phyloP scores from a whole-genome alignment of 2,797 vertebrate genomes.

The Allobates femoralis region DNA sequence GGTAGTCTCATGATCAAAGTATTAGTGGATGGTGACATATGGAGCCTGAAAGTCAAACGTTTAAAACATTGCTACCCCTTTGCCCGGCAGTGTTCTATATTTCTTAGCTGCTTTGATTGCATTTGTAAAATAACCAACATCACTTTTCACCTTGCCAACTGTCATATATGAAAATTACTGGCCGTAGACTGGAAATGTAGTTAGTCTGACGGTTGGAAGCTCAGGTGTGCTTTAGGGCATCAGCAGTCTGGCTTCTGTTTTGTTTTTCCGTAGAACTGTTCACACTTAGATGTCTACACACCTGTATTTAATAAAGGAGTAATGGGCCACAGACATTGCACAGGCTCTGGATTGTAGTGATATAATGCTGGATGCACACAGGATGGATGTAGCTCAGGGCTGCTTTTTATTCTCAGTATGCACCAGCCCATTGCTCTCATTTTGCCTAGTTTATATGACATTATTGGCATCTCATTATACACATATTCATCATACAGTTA shows the following conservation, averaged over 20 bases:
- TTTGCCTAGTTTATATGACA: background rate
- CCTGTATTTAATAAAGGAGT: constrained; percentile 12
- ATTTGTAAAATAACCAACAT: background rate
- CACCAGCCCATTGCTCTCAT: background rate
- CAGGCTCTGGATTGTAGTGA: background rate
- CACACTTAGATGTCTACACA: background rate
- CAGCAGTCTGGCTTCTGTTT: background rate
- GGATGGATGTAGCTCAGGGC: background rate
- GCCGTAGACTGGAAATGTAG: background rate
- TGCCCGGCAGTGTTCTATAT: too few species aligned
- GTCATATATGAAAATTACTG: background rate
- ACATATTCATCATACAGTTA: background rate
- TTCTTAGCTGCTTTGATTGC: too few species aligned
- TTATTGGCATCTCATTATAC: background rate
- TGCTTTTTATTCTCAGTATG: background rate
- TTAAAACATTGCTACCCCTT: too few species aligned
- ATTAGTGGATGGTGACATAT: too few species aligned
- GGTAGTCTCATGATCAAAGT: too few species aligned
- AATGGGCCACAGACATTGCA: background rate
- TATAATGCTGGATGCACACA: background rate
- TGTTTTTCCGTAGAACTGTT: background rate
- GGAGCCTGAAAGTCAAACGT: too few species aligned
- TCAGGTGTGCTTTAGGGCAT: background rate
- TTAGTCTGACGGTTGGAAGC: background rate
- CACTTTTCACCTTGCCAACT: background rate